Conservation (phyloP, 2,888 invertebrate genomes). For the Patella depressa region DNA sequence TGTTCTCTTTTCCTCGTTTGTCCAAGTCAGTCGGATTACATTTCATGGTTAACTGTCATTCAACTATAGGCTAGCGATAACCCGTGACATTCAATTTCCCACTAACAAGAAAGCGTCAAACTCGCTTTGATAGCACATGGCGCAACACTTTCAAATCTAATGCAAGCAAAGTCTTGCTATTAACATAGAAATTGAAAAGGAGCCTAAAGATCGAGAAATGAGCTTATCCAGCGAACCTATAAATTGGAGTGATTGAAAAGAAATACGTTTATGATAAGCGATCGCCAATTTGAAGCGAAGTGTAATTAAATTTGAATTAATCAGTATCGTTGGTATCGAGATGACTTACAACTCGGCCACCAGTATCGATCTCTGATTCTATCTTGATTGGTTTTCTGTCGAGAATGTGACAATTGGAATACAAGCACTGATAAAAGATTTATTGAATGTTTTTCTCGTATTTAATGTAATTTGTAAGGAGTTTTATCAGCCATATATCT, state of each 20-base stretch:
- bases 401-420: conserved; percentile 9
- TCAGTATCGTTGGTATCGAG: conserved; percentile 52
- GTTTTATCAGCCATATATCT: neutral
- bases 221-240: conserved; percentile 13
- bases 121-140: conserved; percentile 30
- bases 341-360: conserved; percentile 24
- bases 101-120: conserved; percentile 12
- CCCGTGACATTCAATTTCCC: conserved; percentile 10
- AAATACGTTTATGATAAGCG: conserved; percentile 13
- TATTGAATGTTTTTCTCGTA: conserved; percentile 2
- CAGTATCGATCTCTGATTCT: conserved; percentile 2
- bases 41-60: conserved; percentile 10
- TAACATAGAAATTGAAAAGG: conserved; percentile 38
- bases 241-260: conserved; percentile 10
- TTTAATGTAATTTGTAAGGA: neutral
- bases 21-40: conserved; percentile 5
- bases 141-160: conserved; percentile 37
- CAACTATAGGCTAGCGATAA: neutral
- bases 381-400: neutral
- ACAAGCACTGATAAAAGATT: conserved; percentile 4
- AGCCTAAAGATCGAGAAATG: conserved; percentile 17
- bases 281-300: conserved; percentile 10
- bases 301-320: conserved; percentile 62
- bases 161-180: conserved; percentile 37
- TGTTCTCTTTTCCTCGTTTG: conserved; percentile 4